Conservation (phyloP, 2,797 vertebrate genomes). For the Cuculus canorus region DNA sequence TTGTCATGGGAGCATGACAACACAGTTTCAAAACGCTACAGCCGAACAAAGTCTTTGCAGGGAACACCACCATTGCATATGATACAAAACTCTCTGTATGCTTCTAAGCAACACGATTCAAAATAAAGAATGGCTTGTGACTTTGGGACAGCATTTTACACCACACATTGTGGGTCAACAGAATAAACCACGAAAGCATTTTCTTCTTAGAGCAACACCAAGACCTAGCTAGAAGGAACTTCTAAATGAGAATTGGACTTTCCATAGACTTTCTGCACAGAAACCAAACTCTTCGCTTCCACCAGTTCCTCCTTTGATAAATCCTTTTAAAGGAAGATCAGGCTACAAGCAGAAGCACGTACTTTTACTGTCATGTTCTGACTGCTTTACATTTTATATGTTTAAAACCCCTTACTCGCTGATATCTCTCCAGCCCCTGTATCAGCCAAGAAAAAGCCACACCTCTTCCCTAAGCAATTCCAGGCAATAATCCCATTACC, state of each 20-base stretch:
- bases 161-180: background rate
- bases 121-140: background rate
- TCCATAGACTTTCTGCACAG: background rate
- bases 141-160: background rate
- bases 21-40: background rate
- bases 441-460: background rate
- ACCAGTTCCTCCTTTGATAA: background rate
- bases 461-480: background rate
- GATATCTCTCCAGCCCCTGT: background rate
- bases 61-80: background rate
- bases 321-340: background rate
- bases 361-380: background rate
- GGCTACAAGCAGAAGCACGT: background rate
- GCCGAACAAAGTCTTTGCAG: constrained; percentile 2
- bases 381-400: background rate
- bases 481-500: background rate
- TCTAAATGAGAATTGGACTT: background rate
- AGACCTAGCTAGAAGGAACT: background rate
- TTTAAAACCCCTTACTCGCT: background rate
- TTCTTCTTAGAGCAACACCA: background rate
- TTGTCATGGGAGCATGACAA: constrained; percentile 39
- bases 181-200: background rate
- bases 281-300: background rate
- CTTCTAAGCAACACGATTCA: background rate
- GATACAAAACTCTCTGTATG: background rate